Evolutionary conservation across 1,140 invertebrate species (phyloP), one percentile per base, ranked within the genome.

Genomic region (Tetragnatha versicolor): DNA sequence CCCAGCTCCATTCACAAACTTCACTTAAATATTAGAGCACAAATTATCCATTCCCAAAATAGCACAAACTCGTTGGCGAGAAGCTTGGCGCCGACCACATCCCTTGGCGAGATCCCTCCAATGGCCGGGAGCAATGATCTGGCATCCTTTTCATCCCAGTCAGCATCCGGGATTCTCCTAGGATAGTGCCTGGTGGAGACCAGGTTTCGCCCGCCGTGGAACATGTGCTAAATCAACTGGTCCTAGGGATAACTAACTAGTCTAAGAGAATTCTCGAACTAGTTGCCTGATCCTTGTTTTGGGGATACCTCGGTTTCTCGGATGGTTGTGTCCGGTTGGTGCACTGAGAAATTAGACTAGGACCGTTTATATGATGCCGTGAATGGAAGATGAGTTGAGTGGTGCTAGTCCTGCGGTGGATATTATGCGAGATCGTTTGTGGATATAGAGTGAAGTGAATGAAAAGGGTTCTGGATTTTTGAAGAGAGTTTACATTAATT

Each of bases 101-200:
- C 61, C 39, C 27, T 65, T 65, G 61, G 61, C 61, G 35, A 65
- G 22, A n/a, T 31, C 27, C 33, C 22, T 42, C 14, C 17, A 39
- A 27, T 53, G 20, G 9, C 47, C 25, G 29, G 14, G 39, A 27
- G 49, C n/a, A n/a, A 20, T n/a, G 49, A 31, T 51, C 25, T 70
- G 20, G n/a, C 27, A n/a, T 60, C 68, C 17, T 33, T 70, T 31
- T 22, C 25, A 17, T 22, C 29, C 55, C 31, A 70, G 68, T 70
- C n/a, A 70, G 68, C 49, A 70, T 70, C 68, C 68, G 68, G 68
- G 68, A 55, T 35, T 35, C 68, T 53, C 47, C n/a, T 33, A 35
- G n/a, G 47, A 37, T 37, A 37, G 68, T 37, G 33, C 22, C 10
- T 37, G 22, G 33, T 31, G 37, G 39, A 27, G 20, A 25, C 68